phyloP scores from a whole-genome alignment of 37 sponge, comb jelly and placozoan genomes.

The Ephydatia muelleri region DNA sequence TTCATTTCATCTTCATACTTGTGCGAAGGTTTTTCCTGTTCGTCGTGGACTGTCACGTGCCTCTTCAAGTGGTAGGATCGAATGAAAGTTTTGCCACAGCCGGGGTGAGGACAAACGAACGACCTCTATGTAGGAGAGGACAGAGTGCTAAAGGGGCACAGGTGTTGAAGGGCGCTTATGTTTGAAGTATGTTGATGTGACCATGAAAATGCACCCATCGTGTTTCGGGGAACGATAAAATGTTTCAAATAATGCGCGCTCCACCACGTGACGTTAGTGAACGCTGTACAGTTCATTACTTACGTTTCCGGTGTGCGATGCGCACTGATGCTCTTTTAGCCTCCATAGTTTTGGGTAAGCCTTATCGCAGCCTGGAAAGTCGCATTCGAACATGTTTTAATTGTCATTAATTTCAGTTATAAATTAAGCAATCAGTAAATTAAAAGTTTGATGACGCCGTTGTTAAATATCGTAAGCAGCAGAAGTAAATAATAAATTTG shows the following conservation, averaged over 20 bases:
- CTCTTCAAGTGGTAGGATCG: conserved; percentile 62
- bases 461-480: too few species aligned
- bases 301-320: conserved; percentile 73
- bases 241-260: background rate
- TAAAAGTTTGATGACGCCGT: background rate
- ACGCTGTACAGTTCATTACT: background rate
- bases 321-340: conserved; percentile 62
- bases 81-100: conserved; percentile 62
- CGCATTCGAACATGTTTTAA: conserved; percentile 26
- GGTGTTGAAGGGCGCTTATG: background rate
- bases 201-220: background rate
- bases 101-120: conserved; percentile 38
- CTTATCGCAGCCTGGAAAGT: conserved; percentile 54
- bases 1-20: background rate
- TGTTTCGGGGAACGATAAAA: background rate
- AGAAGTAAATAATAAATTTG: too few species aligned
- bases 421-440: background rate
- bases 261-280: conserved; percentile 1
- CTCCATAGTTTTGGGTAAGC: conserved; percentile 58
- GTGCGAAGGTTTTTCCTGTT: conserved; percentile 19
- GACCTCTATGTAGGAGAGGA: conserved; percentile 22
- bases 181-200: too few species aligned
- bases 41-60: conserved; percentile 32
- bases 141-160: background rate
- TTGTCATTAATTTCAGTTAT: background rate